A percentile compares a stretch with the other conserved stretches of the same genome.
Conservation (phyloP, 1,140 invertebrate genomes). For the Aphidius gifuensis region DNA sequence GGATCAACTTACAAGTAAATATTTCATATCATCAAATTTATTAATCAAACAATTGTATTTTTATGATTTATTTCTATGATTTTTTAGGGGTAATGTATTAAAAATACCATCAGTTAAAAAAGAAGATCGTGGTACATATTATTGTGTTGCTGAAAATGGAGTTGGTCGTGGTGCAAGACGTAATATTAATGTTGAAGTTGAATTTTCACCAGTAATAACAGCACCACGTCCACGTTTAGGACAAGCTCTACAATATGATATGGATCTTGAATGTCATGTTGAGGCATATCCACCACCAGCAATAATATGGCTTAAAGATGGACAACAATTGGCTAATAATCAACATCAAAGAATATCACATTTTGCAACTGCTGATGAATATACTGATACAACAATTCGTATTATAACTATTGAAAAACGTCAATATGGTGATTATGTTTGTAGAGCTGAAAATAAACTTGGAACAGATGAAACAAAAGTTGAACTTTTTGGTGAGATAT, state of each 20-base stretch:
- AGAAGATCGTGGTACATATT: constrained; percentile 88
- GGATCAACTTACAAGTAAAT: constrained; percentile 68
- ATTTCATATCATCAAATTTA: background rate
- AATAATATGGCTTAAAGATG: constrained; percentile 84
- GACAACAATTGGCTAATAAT: constrained; percentile 76
- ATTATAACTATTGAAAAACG: constrained; percentile 88
- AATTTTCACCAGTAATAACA: constrained; percentile 82
- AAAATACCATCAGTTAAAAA: constrained; percentile 78
- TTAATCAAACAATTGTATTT: background rate
- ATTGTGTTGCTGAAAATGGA: constrained; percentile 89
- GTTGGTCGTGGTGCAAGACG: constrained; percentile 79
- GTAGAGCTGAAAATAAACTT: constrained; percentile 83
- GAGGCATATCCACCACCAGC: constrained; percentile 89
- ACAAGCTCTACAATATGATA: constrained; percentile 87
- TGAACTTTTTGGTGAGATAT: constrained; percentile 74
- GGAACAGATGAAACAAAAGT: constrained; percentile 75
- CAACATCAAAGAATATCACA: constrained; percentile 87
- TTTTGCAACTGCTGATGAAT: constrained; percentile 85
- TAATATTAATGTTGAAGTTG: constrained; percentile 86
- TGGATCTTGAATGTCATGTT: constrained; percentile 89
- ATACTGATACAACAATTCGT: constrained; percentile 82
- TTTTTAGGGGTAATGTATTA: constrained; percentile 70
- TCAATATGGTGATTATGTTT: constrained; percentile 83
- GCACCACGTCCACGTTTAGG: constrained; percentile 76
- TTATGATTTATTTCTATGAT: background rate